Base-by-base conservation (phyloP, 1,140 invertebrate species). In the Choristoneura fumiferana region DNA sequence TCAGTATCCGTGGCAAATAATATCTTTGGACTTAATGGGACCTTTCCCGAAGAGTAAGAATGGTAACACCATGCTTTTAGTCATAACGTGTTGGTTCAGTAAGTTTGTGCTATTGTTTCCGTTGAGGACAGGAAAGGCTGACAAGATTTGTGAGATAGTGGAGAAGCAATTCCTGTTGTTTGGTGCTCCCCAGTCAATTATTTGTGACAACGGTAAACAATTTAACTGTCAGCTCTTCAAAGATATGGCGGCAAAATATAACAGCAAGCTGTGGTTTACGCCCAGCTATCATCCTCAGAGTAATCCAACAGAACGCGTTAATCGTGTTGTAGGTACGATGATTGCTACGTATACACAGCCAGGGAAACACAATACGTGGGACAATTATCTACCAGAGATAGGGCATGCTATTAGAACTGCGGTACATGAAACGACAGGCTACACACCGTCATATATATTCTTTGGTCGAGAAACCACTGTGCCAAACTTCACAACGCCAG, bases 21-120 rank as follows among this genome's bases (percentile, higher is more conserved):
- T n/a, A n/a, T n/a, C n/a, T n/a, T n/a, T n/a, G n/a, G n/a, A n/a
- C n/a, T n/a, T n/a, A n/a, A n/a, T n/a, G n/a, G n/a, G n/a, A n/a
- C n/a, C n/a, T n/a, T n/a, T n/a, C n/a, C n/a, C n/a, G n/a, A n/a
- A n/a, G n/a, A n/a, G n/a, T n/a, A n/a, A n/a, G n/a, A n/a, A n/a
- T n/a, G n/a, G n/a, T n/a, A n/a, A n/a, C n/a, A n/a, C n/a, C n/a
- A n/a, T n/a, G n/a, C n/a, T n/a, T n/a, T n/a, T n/a, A n/a, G n/a
- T n/a, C n/a, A n/a, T n/a, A n/a, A n/a, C n/a, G n/a, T n/a, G n/a
- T n/a, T n/a, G n/a, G n/a, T 70, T 67, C 54, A 73, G 62, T 58
- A 69, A 73, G 54, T 67, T 64, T 60, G 45, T 22, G 13, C 53
- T 68, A 58, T 36, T 73, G 8, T 70, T 66, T 37, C 63, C 71